Evolutionary conservation across 2,113 vertebrate genomes (phyloP), one percentile per base, ranked within the genome.

Genomic region (Nycticebus coucang): DNA sequence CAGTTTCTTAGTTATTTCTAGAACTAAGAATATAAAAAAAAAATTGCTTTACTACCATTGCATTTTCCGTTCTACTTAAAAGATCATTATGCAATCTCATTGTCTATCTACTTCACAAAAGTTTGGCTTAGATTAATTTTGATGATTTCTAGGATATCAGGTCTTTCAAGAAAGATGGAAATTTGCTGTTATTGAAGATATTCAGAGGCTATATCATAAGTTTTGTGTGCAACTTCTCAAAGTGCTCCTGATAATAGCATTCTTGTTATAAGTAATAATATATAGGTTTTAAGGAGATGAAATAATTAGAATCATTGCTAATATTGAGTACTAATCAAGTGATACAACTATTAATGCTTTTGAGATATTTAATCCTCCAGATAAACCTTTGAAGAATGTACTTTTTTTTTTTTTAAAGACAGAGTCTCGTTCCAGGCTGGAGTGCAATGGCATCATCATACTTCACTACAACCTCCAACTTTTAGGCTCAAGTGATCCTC

Each of bases 311-410:
- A 33, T 83, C 17, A 26, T 30, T 85, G 19, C 72, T 87, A 30
- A 30, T 87, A 41, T 93, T 88, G 57, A 66, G 14, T 66, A 45
- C 33, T 41, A 57, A 50, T 68, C 45, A 74, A 77, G 26, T 84
- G n/a, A 77, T 91, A 87, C 93, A 68, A 78, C 64, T 85, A 21
- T 81, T 78, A 24, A 33, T 87, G 59, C 37, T 91, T 85, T 75
- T 22, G 37, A 89, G 89, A 22, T 85, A 84, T 92, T 24, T 89
- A 89, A 17, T n/a, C 33, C 26, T 93, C 26, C 60, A 28, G 80
- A 30, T 79, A 87, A 80, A 60, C 57, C 78, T 79, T 91, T 84
- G 22, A 74, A 91, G 26, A 26, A 57, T 66, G 30, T 72, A 37
- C 11, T 24, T 5, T 45, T 89, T 95, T 88, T 88, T 77, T 59